Conservation (phyloP, 1,140 invertebrate species). For the Argopecten irradians region DNA sequence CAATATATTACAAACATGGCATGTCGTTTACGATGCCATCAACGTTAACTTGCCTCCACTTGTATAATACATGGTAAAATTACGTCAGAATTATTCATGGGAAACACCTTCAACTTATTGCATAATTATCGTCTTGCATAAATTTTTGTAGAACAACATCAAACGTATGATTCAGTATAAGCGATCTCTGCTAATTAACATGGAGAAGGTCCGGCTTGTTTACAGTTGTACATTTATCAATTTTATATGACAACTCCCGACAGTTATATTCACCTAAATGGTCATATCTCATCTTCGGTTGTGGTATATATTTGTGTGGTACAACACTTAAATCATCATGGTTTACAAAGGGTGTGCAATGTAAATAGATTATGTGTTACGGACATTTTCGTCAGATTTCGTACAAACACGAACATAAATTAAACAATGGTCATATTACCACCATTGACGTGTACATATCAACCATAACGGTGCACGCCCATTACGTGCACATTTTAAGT, state of each 20-base stretch:
- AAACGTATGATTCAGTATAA: background rate
- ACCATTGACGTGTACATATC: background rate
- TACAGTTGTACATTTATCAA: background rate
- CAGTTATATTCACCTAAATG: background rate
- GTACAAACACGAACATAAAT: background rate
- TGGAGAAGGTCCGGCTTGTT: background rate
- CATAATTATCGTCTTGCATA: background rate
- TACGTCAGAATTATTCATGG: background rate
- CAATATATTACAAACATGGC: background rate
- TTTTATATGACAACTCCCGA: background rate
- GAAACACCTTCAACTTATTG: background rate
- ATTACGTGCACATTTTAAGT: background rate
- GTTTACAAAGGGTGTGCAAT: background rate
- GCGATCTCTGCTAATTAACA: background rate
- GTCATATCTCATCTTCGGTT: background rate
- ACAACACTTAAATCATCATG: background rate
- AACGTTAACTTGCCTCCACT: background rate
- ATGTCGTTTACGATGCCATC: background rate
- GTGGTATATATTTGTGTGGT: background rate
- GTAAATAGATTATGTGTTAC: background rate
- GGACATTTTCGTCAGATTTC: background rate
- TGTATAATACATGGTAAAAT: background rate
- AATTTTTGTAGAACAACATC: background rate
- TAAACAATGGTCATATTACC: background rate
- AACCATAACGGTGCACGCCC: background rate